Evolutionary conservation across 2,113 vertebrate genomes (phyloP).

Genomic region (Helogale parvula): DNA sequence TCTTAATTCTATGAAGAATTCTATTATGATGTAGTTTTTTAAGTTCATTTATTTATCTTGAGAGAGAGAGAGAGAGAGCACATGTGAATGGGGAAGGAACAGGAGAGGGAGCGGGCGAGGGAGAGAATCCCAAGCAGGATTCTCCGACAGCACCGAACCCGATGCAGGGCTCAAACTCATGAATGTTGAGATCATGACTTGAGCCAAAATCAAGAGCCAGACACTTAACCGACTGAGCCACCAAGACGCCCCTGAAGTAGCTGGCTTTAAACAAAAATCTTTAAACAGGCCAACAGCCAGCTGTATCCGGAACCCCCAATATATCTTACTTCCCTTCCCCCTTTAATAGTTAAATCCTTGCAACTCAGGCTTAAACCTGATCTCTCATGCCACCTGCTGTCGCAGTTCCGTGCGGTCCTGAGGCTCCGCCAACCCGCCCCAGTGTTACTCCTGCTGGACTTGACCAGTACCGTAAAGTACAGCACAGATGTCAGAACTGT

Average conservation of each 20-base stretch:
- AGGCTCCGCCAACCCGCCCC: background rate
- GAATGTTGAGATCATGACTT: no score
- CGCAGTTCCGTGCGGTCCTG: background rate
- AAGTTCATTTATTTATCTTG: no score
- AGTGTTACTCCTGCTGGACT: background rate
- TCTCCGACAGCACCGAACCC: no score
- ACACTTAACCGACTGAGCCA: no score
- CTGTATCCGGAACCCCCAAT: background rate
- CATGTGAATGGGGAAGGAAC: no score
- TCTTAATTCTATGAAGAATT: background rate
- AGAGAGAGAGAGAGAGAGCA: no score
- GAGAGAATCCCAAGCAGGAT: no score
- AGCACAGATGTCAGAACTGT: background rate
- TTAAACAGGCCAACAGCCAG: background rate
- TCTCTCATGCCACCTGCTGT: constrained; percentile 60
- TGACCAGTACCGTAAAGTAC: background rate
- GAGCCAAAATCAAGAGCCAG: no score
- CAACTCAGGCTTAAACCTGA: background rate
- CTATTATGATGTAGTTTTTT: background rate
- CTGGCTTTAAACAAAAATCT: background rate
- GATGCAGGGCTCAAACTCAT: no score
- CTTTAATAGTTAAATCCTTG: background rate
- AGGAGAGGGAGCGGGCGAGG: no score
- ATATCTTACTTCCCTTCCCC: background rate
- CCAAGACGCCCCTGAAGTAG: background rate